Conservation (phyloP, 1,140 invertebrate genomes). For the Whitmania pigra region DNA sequence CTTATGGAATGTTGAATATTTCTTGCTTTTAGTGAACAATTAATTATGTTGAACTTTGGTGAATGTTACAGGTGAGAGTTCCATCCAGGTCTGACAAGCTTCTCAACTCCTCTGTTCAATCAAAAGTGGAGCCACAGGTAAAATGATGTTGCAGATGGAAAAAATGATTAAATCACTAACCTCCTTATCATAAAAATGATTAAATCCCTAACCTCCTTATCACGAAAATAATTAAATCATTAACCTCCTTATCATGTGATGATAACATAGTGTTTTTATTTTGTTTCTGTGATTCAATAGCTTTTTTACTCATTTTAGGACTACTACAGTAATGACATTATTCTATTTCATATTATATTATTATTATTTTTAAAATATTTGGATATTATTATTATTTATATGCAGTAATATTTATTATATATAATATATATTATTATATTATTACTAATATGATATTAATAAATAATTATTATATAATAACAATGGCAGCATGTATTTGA, state of each 20-base stretch:
- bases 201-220: too few species aligned
- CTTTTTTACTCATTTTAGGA: too few species aligned
- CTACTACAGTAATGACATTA: too few species aligned
- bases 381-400: too few species aligned
- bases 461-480: neutral
- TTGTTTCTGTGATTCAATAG: neutral
- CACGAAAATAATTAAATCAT: slow-evolving; percentile 45
- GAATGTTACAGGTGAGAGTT: slow-evolving; percentile 31
- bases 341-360: too few species aligned
- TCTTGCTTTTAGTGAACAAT: too few species aligned
- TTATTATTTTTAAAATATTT: too few species aligned
- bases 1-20: too few species aligned
- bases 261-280: slow-evolving; percentile 1
- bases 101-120: slow-evolving; percentile 26
- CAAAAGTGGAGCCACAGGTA: slow-evolving; percentile 12
- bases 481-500: neutral
- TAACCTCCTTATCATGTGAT: too few species aligned
- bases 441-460: neutral
- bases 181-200: too few species aligned
- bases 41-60: too few species aligned
- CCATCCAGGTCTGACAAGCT: slow-evolving; percentile 39
- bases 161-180: slow-evolving; percentile 43
- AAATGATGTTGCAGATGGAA: slow-evolving; percentile 49
- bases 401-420: too few species aligned
- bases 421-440: neutral